Evolutionary conservation across 2,113 vertebrate genomes (phyloP), one percentile per base, ranked within the genome.

Genomic region (Podocnemis expansa): DNA sequence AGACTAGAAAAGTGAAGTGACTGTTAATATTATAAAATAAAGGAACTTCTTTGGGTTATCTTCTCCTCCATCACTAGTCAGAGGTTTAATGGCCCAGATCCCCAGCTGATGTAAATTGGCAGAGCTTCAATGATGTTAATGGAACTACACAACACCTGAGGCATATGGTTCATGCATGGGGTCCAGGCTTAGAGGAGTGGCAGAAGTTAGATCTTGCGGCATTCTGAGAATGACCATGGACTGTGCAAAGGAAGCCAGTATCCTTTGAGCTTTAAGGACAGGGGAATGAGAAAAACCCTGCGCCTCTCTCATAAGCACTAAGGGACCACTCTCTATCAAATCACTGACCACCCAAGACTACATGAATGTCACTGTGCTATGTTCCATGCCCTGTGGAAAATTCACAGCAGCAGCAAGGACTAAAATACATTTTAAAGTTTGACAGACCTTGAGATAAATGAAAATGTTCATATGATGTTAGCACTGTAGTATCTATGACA

Each of bases 391-490:
- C 24, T 75, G 2, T 1, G 17, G 5, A 16, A 79, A 27, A 31
- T 47, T 41, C 10, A 11, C 22, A 54, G 14, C 0, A 78, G 4
- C 6, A 87, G n/a, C 2, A 58, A 14, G 2, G 9, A 12, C 83
- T 43, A 91, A 45, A 25, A 60, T 21, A 19, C 51, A 1, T 2
- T 8, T 73, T 93, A 17, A 82, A 34, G 45, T 1, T 1, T 17
- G 8, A 88, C 12, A 78, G 63, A 8, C 2, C 17, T 85, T 80
- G 4, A 79, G 6, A 34, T 21, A 85, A 92, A 27, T 0, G 0
- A 75, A 0, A 2, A 60, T 38, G 1, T 76, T 16, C n/a, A 6
- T 38, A 24, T 2, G 0, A 5, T 6, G 22, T 25, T 2, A 2
- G 5, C 58, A 49, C 2, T 5, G 52, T 5, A 84, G 6, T 3